These are phyloP conservation scores for Dendrophyllia cribrosa DNA, from an alignment of 64 coral and sea anemone genomes.

Conservation along the genomic window DNA sequence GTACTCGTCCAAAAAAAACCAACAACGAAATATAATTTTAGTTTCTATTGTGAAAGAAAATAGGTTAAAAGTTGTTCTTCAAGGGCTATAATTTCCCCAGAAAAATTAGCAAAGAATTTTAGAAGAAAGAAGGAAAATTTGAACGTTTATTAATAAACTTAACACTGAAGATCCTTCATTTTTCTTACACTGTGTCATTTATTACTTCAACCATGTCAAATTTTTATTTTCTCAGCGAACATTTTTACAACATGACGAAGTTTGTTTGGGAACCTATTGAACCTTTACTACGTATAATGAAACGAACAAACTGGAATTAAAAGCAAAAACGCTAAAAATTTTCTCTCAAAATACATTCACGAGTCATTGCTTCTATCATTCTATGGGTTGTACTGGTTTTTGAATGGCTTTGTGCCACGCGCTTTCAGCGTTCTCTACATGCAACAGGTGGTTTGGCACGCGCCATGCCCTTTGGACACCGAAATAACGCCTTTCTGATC, in stretches of 20 bases:
- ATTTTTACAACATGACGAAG: not conserved
- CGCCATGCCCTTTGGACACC: not conserved
- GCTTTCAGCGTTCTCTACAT: constrained; percentile 25
- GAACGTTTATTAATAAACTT: not conserved
- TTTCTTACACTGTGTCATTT: not conserved
- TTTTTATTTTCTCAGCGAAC: not conserved
- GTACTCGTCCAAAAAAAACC: too few relatives aligned
- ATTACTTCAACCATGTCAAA: not conserved
- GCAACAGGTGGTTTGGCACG: constrained; percentile 59
- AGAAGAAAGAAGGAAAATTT: not conserved
- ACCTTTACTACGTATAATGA: not conserved
- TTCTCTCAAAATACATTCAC: too few relatives aligned
- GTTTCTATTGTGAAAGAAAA: not conserved
- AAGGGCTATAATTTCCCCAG: not conserved
- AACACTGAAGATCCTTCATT: not conserved
- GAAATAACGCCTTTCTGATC: constrained; percentile 29
- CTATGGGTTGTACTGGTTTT: not conserved
- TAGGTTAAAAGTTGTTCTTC: not conserved
- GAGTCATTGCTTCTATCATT: not conserved
- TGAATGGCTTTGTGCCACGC: constrained; percentile 24
- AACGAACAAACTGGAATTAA: not conserved
- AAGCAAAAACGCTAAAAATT: too few relatives aligned
- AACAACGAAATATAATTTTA: too few relatives aligned
- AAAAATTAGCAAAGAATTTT: not conserved
- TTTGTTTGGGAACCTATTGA: too few relatives aligned